phyloP scores from a whole-genome alignment of 1,140 invertebrate genomes.

The Bombus confusus region DNA sequence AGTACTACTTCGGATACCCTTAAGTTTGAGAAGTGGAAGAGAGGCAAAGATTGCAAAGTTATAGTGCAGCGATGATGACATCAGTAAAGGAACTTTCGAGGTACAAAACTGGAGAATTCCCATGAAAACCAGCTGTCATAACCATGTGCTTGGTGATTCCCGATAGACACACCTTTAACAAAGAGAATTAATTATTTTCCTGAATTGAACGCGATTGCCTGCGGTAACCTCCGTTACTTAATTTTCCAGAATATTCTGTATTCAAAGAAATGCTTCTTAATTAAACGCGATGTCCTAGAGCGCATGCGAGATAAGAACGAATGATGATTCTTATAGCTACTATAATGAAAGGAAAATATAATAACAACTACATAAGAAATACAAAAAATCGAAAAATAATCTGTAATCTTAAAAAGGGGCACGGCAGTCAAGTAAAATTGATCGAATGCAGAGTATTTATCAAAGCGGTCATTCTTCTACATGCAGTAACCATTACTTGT shows the following conservation, averaged over 20 bases:
- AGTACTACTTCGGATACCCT: not conserved
- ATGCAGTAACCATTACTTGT: constrained; percentile 5
- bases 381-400: no score
- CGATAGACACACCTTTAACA: constrained; percentile 34
- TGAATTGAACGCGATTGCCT: constrained; percentile 28
- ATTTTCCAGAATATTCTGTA: not conserved
- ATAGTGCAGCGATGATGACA: not conserved
- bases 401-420: no score
- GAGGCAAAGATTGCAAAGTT: constrained; percentile 19
- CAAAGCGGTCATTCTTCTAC: not conserved
- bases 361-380: not conserved
- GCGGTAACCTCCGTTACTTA: constrained; percentile 23
- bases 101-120: constrained; percentile 19
- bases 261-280: constrained; percentile 18
- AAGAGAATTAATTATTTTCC: constrained; percentile 50
- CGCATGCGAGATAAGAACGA: not conserved
- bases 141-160: constrained; percentile 25
- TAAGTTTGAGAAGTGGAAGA: not conserved
- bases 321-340: not conserved
- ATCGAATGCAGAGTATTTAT: not conserved
- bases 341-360: not conserved
- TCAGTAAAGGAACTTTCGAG: constrained; percentile 2
- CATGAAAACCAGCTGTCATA: constrained; percentile 39
- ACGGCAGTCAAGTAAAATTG: not conserved
- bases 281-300: not conserved